A percentile compares a stretch with the other conserved stretches of the same genome.
These are phyloP conservation scores for Sinelater perroti DNA, from an alignment of 2,888 invertebrate genomes.

Conservation along the genomic window DNA sequence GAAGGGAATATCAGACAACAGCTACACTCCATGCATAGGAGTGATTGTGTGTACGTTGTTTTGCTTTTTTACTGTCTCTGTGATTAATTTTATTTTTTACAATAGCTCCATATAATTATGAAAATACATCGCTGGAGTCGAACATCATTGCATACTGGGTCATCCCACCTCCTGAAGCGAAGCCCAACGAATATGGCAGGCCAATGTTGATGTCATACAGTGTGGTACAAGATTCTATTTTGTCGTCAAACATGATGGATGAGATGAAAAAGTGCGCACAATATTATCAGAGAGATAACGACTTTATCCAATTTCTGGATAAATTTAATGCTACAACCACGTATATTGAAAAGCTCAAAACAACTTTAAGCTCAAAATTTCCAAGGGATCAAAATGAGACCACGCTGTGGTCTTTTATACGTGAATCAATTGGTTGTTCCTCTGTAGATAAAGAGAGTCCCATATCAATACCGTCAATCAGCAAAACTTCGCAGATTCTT, in stretches of 20 bases:
- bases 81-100: constrained; percentile 40
- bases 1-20: constrained; percentile 89
- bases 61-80: not conserved
- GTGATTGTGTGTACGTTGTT: constrained; percentile 85
- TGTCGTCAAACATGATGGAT: constrained; percentile 82
- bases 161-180: constrained; percentile 92
- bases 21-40: constrained; percentile 93
- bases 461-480: constrained; percentile 64
- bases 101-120: constrained; percentile 84
- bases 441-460: constrained; percentile 74
- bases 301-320: constrained; percentile 72
- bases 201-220: constrained; percentile 91
- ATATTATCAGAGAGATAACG: constrained; percentile 78
- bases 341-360: constrained; percentile 86
- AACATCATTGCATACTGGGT: constrained; percentile 92
- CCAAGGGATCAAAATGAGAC: constrained; percentile 82
- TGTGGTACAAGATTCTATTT: constrained; percentile 80
- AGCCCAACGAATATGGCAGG: constrained; percentile 90
- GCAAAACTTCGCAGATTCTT: constrained; percentile 55
- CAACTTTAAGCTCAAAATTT: constrained; percentile 81
- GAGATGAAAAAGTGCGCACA: constrained; percentile 88
- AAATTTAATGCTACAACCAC: constrained; percentile 75
- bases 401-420: constrained; percentile 80
- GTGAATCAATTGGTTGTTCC: constrained; percentile 77
- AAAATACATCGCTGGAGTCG: constrained; percentile 82